A percentile compares a stretch with the other conserved stretches of the same genome.
Conservation (phyloP, 2,888 invertebrate genomes). For the Diogma glabrata region DNA sequence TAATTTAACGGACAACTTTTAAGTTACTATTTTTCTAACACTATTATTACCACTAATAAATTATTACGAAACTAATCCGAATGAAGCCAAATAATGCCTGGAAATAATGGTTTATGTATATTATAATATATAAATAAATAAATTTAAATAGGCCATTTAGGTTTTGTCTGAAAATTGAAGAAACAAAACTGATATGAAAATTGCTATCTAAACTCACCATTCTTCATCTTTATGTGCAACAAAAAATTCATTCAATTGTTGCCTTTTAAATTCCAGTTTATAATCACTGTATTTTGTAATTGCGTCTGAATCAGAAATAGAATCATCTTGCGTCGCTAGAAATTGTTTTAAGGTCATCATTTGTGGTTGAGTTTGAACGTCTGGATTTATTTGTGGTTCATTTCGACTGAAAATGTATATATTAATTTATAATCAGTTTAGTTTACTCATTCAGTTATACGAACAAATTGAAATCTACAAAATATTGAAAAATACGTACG, state of each 20-base stretch:
- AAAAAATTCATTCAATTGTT: constrained; percentile 97
- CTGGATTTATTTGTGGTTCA: constrained; percentile 26
- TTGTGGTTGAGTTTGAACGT: constrained; percentile 68
- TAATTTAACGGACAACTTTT: too few species aligned
- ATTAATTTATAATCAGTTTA: neutral
- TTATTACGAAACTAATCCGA: too few species aligned
- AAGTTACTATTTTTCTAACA: too few species aligned
- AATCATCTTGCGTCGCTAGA: constrained; percentile 91
- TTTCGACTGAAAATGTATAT: constrained; percentile 14
- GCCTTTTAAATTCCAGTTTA: constrained; percentile 90
- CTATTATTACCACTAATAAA: too few species aligned
- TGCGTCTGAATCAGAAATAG: constrained; percentile 94
- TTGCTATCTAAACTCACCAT: constrained; percentile 59
- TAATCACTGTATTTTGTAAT: constrained; percentile 96
- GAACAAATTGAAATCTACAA: too few species aligned
- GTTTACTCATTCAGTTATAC: too few species aligned
- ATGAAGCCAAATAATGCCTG: constrained; percentile 7
- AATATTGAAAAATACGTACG: constrained; percentile 13
- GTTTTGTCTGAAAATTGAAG: neutral
- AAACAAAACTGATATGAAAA: neutral
- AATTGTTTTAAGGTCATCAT: constrained; percentile 98
- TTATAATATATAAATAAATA: neutral
- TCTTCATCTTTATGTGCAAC: constrained; percentile 99
- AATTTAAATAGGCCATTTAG: neutral
- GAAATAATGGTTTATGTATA: constrained; percentile 1